Percentiles rank a stretch among this genome's conserved stretches.
Conservation (phyloP, 2,797 vertebrate species). For the Novumbra hubbsi region DNA sequence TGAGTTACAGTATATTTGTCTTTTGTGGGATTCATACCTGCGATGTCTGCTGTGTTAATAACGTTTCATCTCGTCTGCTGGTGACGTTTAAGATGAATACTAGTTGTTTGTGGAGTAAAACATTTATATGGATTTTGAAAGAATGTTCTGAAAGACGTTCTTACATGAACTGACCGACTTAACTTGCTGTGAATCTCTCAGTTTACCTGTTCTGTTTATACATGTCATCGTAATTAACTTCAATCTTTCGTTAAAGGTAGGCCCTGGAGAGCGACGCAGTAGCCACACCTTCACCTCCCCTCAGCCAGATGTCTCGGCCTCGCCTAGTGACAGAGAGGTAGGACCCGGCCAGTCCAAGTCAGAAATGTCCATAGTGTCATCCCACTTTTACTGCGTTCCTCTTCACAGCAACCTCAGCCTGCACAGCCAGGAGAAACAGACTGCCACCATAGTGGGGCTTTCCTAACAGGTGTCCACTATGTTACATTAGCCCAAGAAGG, state of each 20-base stretch:
- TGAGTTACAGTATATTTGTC: too few relatives aligned
- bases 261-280: conserved; percentile 65
- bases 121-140: background rate
- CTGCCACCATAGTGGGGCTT: background rate
- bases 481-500: background rate
- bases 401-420: conserved; percentile 27
- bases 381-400: conserved; percentile 5
- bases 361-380: background rate
- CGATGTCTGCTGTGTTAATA: too few relatives aligned
- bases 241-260: conserved; percentile 63
- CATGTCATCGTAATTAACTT: background rate
- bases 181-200: too few relatives aligned
- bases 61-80: too few relatives aligned
- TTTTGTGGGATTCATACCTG: too few relatives aligned
- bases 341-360: conserved; percentile 41
- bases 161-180: too few relatives aligned
- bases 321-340: conserved; percentile 87
- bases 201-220: background rate
- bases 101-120: background rate
- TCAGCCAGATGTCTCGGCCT: conserved; percentile 72
- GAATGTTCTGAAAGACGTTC: too few relatives aligned
- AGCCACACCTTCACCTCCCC: conserved; percentile 73
- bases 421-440: background rate
- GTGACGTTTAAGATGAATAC: too few relatives aligned
- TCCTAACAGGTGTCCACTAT: background rate